Evolutionary conservation across 2,113 vertebrate genomes (phyloP).

Genomic region (Ornithorhynchus anatinus): DNA sequence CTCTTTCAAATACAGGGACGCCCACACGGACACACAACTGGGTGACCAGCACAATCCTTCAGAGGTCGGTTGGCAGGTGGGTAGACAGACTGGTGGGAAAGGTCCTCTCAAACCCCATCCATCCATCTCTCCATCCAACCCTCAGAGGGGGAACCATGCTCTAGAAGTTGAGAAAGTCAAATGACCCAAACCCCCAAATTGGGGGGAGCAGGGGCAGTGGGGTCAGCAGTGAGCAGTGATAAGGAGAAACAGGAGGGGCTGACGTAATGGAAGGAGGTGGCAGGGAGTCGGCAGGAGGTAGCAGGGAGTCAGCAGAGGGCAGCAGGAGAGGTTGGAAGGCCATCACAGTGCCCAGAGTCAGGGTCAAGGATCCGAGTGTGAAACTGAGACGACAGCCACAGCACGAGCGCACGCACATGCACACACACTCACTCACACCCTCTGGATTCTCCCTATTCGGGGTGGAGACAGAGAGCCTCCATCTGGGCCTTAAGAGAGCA

Average conservation of each 20-base stretch:
- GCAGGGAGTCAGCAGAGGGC: conserved; percentile 65
- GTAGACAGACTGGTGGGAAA: conserved; percentile 71
- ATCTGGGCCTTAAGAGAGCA: too few relatives aligned
- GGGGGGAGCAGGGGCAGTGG: too few relatives aligned
- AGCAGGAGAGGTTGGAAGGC: conserved; percentile 56
- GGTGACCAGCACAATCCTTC: conserved; percentile 73
- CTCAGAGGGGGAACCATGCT: conserved; percentile 61
- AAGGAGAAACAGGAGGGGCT: conserved; percentile 75
- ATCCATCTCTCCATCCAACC: too few relatives aligned
- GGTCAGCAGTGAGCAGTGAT: conserved; percentile 69
- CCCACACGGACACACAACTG: conserved; percentile 75
- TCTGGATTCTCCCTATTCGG: too few relatives aligned
- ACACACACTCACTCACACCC: too few relatives aligned
- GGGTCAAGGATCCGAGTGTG: too few relatives aligned
- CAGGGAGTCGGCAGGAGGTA: conserved; percentile 56
- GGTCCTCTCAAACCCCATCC: too few relatives aligned
- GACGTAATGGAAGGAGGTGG: conserved; percentile 65
- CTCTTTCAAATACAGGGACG: conserved; percentile 60
- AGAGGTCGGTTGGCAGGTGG: conserved; percentile 74
- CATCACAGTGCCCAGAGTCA: conserved; percentile 26
- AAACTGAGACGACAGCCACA: too few relatives aligned
- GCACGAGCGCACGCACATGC: too few relatives aligned
- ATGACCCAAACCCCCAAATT: conserved; percentile 49
- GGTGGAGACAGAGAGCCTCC: too few relatives aligned
- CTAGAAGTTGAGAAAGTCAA: conserved; percentile 48